Base-by-base conservation (phyloP, 2,113 vertebrate genomes). In the Prinia subflava region DNA sequence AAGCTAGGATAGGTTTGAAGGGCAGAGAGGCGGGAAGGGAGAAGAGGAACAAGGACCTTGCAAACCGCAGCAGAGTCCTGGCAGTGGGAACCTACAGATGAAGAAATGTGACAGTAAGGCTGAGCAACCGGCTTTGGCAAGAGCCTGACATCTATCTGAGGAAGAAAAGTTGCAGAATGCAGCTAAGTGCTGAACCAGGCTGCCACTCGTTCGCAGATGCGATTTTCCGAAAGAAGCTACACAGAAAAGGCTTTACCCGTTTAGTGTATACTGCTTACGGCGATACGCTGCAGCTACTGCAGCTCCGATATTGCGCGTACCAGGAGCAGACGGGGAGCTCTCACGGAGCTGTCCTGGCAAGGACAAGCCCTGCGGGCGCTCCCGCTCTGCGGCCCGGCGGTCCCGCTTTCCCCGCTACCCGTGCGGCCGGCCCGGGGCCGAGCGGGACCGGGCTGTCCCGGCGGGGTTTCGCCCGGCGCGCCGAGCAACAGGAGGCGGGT, bases 401-500 rank as follows among this genome's bases (percentile, higher is more conserved):
- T 23, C 27, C 64, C 60, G n/a, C 5, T 8, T 3, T 16, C 41
- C 11, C 42, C 52, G 64, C 20, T 39, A 50, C 11, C 5, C 21
- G 56, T 59, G 46, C 41, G 22, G n/a, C 18, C 53, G 8, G 33
- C 42, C 8, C 28, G 57, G 52, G 46, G 33, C 90, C 57, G 84
- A 22, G 67, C 30, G 21, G 35, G 70, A n/a, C 24, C 20, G 22
- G 5, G 41, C 42, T 20, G 28, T n/a, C 49, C 35, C 44, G 50
- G 82, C 39, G n/a, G 84, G 75, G 37, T 65, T 79, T 49, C 52
- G 79, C 77, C 88, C 94, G 53, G 84, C 41, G 46, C 56, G 63
- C 80, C 85, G 82, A n/a, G 73, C 83, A 74, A 64, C 82, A 79
- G 82, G 82, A 92, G 90, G 71, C 55, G 81, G 65, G n/a, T 52